A percentile compares a stretch with the other conserved stretches of the same genome.
Evolutionary conservation across 2,113 vertebrate genomes (phyloP).

Genomic region (Microcebus lehilahytsara): DNA sequence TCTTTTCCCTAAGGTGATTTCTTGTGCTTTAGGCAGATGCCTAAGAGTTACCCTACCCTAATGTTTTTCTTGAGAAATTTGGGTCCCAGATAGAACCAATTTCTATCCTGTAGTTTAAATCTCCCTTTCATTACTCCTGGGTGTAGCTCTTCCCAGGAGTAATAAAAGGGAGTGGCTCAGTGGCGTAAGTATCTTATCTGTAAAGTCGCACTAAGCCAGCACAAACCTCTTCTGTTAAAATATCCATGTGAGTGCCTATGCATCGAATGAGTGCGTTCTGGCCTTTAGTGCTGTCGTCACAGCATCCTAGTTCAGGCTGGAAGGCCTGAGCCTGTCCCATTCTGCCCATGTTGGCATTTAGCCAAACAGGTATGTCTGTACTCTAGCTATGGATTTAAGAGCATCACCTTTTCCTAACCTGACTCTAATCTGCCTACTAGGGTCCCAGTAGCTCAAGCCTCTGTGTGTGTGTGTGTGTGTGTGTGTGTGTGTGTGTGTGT

Average conservation of each 20-base stretch:
- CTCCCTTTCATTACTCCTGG: no score
- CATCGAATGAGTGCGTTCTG: accelerated
- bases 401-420: background rate
- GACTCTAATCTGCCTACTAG: background rate
- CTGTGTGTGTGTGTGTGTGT: no score
- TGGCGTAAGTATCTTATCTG: background rate
- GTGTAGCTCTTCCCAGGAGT: background rate
- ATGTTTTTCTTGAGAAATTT: background rate
- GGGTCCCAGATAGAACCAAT: background rate
- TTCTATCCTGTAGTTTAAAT: background rate
- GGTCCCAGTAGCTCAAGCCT: background rate
- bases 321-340: background rate
- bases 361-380: background rate
- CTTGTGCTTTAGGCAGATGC: background rate
- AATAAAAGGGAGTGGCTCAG: background rate
- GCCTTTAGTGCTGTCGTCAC: background rate
- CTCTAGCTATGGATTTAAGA: background rate
- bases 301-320: background rate
- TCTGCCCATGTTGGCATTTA: background rate
- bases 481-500: no score
- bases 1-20: background rate
- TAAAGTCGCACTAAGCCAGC: background rate
- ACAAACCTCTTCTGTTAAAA: background rate
- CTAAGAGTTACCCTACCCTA: background rate
- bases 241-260: background rate